Evolutionary conservation across 2,888 invertebrate species (phyloP).

Genomic region (Diloba caeruleocephala): DNA sequence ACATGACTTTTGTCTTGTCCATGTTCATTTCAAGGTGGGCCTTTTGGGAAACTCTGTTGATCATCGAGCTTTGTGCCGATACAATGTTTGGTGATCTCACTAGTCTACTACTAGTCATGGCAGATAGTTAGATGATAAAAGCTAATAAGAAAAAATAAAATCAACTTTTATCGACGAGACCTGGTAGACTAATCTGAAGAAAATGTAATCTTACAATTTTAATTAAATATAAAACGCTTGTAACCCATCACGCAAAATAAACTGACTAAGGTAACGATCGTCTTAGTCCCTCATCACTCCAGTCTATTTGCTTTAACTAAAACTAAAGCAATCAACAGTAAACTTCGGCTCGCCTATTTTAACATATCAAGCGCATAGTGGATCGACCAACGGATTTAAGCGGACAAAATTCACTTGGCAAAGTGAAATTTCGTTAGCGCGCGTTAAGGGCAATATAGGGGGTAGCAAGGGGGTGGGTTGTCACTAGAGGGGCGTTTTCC

Average conservation of each 20-base stretch:
- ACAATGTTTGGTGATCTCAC: too few species aligned
- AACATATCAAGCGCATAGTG: conserved; percentile 65
- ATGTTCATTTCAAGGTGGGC: too few species aligned
- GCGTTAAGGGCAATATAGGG: conserved; percentile 70
- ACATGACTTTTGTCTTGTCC: too few species aligned
- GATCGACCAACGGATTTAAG: conserved; percentile 56
- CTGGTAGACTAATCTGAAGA: too few species aligned
- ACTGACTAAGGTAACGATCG: conserved; percentile 33
- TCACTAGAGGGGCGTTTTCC: conserved; percentile 86
- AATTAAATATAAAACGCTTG: conserved; percentile 36
- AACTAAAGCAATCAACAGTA: conserved; percentile 68
- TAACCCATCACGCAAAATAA: conserved; percentile 18
- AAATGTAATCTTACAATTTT: conserved; percentile 1
- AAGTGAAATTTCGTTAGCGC: conserved; percentile 84
- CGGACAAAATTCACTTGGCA: conserved; percentile 65
- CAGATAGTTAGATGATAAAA: too few species aligned
- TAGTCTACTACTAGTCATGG: too few species aligned
- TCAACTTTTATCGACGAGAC: too few species aligned
- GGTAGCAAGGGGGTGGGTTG: conserved; percentile 67
- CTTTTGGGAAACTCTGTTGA: too few species aligned
- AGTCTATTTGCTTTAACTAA: conserved; percentile 56
- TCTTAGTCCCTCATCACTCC: conserved; percentile 26
- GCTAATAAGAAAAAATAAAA: too few species aligned
- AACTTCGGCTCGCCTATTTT: conserved; percentile 62
- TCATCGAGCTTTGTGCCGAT: too few species aligned